Percentiles rank a stretch among this genome's conserved stretches.
Evolutionary conservation across 2,888 invertebrate species (phyloP).

Genomic region (Zaprionus obscuricornis): DNA sequence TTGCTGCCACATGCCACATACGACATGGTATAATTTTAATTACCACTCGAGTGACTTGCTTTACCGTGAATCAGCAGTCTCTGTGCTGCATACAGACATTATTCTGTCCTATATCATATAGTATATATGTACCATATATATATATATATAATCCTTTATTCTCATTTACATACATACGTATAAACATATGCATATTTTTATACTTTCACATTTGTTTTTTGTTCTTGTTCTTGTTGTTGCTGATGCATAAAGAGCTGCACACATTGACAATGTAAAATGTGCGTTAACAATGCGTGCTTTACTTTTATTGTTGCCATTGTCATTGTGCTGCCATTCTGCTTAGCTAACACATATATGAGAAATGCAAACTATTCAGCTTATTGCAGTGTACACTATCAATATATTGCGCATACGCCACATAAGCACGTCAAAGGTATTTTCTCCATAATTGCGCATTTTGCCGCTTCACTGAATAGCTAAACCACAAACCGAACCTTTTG

Average conservation of each 20-base stretch:
- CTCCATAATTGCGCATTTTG: constrained; percentile 68
- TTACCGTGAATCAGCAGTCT: constrained; percentile 37
- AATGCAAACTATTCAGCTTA: not conserved
- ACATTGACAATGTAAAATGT: constrained; percentile 55
- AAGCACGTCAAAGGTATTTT: constrained; percentile 35
- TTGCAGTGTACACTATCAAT: constrained; percentile 27
- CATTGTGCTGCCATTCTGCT: constrained; percentile 17
- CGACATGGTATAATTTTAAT: constrained; percentile 75
- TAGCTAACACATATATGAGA: constrained; percentile 1
- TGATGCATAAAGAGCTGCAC: constrained; percentile 7
- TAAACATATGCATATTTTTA: constrained; percentile 1
- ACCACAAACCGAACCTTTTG: constrained; percentile 23
- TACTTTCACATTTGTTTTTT: no score
- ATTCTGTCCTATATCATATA: not conserved
- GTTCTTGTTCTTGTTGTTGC: no score
- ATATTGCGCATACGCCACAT: constrained; percentile 66
- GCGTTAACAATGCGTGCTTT: constrained; percentile 42
- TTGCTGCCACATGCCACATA: constrained; percentile 27
- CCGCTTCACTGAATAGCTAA: constrained; percentile 49
- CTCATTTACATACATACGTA: not conserved
- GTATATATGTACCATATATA: not conserved
- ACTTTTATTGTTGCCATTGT: constrained; percentile 39
- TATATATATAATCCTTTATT: not conserved
- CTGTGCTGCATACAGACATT: constrained; percentile 2
- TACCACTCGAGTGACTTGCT: constrained; percentile 64